A percentile compares a stretch with the other conserved stretches of the same genome.
These are phyloP conservation scores for Dysidea cf. avara DNA, from an alignment of 37 sponge, comb jelly and placozoan species.

Conservation along the genomic window DNA sequence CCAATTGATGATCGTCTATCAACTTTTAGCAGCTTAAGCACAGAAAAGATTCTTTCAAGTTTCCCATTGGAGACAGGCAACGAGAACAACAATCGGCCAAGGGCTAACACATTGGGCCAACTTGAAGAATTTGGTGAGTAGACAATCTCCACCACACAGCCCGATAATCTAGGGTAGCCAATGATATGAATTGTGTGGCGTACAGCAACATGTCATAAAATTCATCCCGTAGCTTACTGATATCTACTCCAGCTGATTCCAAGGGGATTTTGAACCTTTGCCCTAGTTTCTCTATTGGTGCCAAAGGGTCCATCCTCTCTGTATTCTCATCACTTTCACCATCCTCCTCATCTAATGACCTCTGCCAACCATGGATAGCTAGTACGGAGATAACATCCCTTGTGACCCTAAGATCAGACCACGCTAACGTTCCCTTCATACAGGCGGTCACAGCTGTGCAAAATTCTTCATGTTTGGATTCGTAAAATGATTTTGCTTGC, in stretches of 20 bases:
- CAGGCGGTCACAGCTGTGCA: slow-evolving; percentile 5
- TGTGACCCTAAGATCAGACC: slow-evolving; percentile 39
- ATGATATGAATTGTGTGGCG: slow-evolving; percentile 56
- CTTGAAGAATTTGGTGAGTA: slow-evolving; percentile 54
- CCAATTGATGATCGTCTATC: slow-evolving; percentile 40
- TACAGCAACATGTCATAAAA: slow-evolving; percentile 39
- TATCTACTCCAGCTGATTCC: slow-evolving; percentile 35
- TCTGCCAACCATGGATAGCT: slow-evolving; percentile 59
- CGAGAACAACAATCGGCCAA: slow-evolving; percentile 52
- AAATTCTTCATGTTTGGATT: slow-evolving; percentile 18
- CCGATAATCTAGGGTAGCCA: slow-evolving; percentile 49
- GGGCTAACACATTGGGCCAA: slow-evolving; percentile 45
- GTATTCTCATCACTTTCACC: slow-evolving; percentile 1
- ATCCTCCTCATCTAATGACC: slow-evolving; percentile 36
- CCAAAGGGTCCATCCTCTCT: slow-evolving; percentile 5
- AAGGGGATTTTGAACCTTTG: slow-evolving; percentile 42
- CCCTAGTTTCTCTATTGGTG: slow-evolving; percentile 33
- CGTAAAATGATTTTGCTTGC: slow-evolving; percentile 17
- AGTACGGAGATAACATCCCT: slow-evolving; percentile 40
- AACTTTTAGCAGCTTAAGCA: slow-evolving; percentile 44
- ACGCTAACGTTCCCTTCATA: slow-evolving; percentile 16
- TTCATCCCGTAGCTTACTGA: slow-evolving; percentile 23
- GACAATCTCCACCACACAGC: slow-evolving; percentile 68
- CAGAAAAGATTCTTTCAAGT: slow-evolving; percentile 53
- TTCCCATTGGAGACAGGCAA: slow-evolving; percentile 67